Evolutionary conservation across 2,113 vertebrate genomes (phyloP).

Genomic region (Ascaphus truei): DNA sequence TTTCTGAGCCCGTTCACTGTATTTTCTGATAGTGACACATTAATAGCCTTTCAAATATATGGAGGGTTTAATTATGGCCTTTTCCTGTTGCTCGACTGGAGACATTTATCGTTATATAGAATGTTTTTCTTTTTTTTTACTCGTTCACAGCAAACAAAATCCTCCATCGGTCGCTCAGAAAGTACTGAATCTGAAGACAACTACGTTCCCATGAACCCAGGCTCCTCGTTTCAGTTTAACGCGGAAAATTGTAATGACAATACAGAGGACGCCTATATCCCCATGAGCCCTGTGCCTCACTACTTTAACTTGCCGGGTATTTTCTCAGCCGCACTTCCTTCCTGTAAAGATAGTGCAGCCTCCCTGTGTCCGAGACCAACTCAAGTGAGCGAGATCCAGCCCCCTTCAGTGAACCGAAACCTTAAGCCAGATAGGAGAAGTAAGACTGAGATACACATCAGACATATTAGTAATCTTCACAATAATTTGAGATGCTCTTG

Average conservation of each 20-base stretch:
- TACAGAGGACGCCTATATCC: constrained; percentile 89
- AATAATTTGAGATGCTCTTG: too few species aligned
- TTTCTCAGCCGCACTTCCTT: constrained; percentile 75
- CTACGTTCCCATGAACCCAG: constrained; percentile 97
- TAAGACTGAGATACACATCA: too few species aligned
- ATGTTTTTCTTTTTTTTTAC: accelerated
- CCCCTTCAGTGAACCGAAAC: constrained; percentile 95
- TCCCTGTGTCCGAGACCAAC: constrained; percentile 72
- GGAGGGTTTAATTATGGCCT: too few species aligned
- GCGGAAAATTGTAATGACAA: constrained; percentile 73
- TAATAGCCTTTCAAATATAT: too few species aligned
- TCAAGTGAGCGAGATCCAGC: constrained; percentile 84
- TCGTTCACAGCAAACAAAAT: constrained; percentile 73
- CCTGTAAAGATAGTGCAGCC: constrained; percentile 80
- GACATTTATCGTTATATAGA: too few species aligned
- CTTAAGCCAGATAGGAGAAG: constrained; percentile 96
- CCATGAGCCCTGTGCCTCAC: constrained; percentile 95
- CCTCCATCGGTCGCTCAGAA: constrained; percentile 77
- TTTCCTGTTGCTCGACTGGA: too few species aligned
- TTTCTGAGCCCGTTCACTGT: too few species aligned
- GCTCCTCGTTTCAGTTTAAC: constrained; percentile 76
- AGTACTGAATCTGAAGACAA: constrained; percentile 93
- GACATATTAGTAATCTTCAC: neutral
- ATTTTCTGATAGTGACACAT: too few species aligned
- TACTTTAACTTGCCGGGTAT: constrained; percentile 87